phyloP scores from a whole-genome alignment of 2,113 vertebrate genomes.

The Paedocypris sp. region DNA sequence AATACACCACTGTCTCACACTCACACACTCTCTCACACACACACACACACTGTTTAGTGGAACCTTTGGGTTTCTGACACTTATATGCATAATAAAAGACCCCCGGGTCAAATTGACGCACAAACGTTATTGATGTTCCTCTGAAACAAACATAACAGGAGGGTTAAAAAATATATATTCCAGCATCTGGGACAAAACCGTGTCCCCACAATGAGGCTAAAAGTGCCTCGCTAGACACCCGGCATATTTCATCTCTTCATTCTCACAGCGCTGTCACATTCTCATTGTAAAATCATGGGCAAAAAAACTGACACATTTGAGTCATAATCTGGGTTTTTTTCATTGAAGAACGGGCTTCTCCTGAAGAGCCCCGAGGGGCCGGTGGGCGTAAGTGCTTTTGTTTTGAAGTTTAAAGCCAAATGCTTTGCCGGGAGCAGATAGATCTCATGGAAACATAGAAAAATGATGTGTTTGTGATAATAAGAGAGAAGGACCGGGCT shows the following conservation, averaged over 20 bases:
- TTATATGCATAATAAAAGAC: too few species aligned
- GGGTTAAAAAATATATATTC: too few species aligned
- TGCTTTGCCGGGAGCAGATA: conserved; percentile 27
- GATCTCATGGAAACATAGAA: conserved; percentile 7
- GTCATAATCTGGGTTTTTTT: conserved; percentile 15
- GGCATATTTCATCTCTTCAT: not conserved
- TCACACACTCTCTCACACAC: too few species aligned
- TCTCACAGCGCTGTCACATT: not conserved
- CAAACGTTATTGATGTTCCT: too few species aligned
- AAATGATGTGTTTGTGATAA: conserved; percentile 10
- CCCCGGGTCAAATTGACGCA: too few species aligned
- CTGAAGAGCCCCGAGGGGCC: conserved; percentile 19
- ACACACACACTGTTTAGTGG: too few species aligned
- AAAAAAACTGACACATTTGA: conserved; percentile 1
- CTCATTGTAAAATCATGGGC: not conserved
- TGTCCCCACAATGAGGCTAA: not conserved
- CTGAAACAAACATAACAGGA: too few species aligned
- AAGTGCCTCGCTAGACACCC: conserved; percentile 7
- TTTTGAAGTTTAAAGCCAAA: conserved; percentile 14
- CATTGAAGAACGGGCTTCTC: conserved; percentile 13
- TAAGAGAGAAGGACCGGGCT: conserved; percentile 7
- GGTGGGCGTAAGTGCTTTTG: conserved; percentile 16
- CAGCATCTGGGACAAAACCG: too few species aligned
- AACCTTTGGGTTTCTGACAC: too few species aligned
- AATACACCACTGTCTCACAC: too few species aligned